Conservation (phyloP, 2,888 invertebrate species). For the Aphodius granarius region DNA sequence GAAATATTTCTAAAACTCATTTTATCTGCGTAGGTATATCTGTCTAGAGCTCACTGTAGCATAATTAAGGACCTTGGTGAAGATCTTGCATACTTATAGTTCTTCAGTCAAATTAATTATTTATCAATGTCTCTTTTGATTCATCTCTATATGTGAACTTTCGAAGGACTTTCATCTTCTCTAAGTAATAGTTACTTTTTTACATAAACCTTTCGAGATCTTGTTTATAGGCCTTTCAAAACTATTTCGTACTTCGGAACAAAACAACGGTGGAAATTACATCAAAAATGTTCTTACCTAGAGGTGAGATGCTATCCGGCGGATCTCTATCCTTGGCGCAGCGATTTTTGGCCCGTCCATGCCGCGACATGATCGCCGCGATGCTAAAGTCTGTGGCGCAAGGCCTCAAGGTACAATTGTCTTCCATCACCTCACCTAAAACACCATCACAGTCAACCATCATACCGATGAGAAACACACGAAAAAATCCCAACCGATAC, state of each 20-base stretch:
- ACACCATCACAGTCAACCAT: conserved; percentile 34
- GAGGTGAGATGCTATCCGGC: conserved; percentile 48
- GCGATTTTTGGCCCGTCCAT: conserved; percentile 62
- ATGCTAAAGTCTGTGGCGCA: conserved; percentile 96
- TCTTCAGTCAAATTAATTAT: too few species aligned
- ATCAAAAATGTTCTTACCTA: conserved; percentile 41
- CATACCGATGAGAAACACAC: conserved; percentile 10
- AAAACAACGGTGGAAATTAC: not conserved
- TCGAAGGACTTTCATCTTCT: too few species aligned
- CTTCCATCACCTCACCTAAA: conserved; percentile 56
- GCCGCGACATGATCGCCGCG: conserved; percentile 90
- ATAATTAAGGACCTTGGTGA: too few species aligned
- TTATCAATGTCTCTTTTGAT: too few species aligned
- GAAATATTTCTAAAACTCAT: too few species aligned
- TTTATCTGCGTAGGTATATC: too few species aligned
- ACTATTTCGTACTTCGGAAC: not conserved
- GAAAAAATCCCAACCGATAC: not conserved
- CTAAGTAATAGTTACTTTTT: too few species aligned
- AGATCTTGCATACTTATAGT: too few species aligned
- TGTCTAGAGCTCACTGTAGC: too few species aligned
- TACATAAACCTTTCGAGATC: too few species aligned
- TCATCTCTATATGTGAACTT: too few species aligned
- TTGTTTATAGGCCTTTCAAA: too few species aligned
- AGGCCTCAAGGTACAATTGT: conserved; percentile 71
- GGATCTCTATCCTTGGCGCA: conserved; percentile 51